Evolutionary conservation across 2,797 vertebrate genomes (phyloP), one percentile per base, ranked within the genome.

Genomic region (Parauchenoglanis ngamensis): DNA sequence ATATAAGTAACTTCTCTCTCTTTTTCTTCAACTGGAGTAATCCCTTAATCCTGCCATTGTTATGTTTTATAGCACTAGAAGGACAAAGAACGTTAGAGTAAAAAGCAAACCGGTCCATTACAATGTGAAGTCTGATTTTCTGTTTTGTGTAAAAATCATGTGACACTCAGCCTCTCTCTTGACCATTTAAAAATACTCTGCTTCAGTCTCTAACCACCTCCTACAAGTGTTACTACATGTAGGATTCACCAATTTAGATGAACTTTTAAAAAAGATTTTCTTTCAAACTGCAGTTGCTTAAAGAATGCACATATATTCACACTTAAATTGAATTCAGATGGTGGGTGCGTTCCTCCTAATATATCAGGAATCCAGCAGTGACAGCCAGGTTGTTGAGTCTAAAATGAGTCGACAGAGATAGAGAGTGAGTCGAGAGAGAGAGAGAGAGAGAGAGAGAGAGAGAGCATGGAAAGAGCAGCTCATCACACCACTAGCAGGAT

Each of bases 311-410:
- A 23, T 59, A 19, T 19, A 77, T 52, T 28, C 59, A 56, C 63
- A 61, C n/a, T 54, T 54, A 31, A 31, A 77, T 57, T 86, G 84
- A 87, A 73, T 63, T 88, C 76, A 23, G 87, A 86, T 25, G 68
- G 76, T 35, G 81, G 79, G 85, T 88, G 87, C 87, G 49, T 68
- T 85, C 25, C 73, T 77, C 75, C 54, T 79, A 73, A 40, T 87
- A 82, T 84, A 90, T 89, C 85, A 89, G 86, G 89, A 85, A 89
- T 86, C 85, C 86, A 87, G 87, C 84, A 90, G 90, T 84, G 88
- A 88, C 65, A 75, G 86, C 68, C 85, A 90, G 89, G 89, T 88
- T 88, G 73, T 78, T 94, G 93, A 94, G 90, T 89, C 88, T 95
- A 91, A 95, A 85, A 91, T 81, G 90, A 95, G 89, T 83, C 44